phyloP scores from a whole-genome alignment of 2,797 vertebrate genomes.

The Sternotherus odoratus region DNA sequence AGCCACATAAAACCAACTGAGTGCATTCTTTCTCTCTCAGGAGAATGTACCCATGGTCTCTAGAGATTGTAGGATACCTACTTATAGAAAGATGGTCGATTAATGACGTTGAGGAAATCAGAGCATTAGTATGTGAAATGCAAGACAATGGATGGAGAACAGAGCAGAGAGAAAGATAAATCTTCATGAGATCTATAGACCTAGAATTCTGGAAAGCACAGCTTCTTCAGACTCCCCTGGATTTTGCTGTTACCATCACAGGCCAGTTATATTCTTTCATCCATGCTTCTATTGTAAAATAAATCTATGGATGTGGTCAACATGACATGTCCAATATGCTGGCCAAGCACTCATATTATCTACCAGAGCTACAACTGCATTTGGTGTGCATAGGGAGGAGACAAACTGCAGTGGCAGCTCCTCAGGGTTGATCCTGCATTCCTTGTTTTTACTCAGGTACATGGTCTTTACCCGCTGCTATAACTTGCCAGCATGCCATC shows the following conservation, averaged over 20 bases:
- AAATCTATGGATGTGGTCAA: slow-evolving; percentile 8
- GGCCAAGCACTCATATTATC: not conserved
- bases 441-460: not conserved
- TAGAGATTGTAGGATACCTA: too few relatives aligned
- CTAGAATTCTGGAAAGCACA: not conserved
- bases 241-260: not conserved
- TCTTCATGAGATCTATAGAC: slow-evolving; percentile 28
- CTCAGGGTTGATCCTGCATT: not conserved
- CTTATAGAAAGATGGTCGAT: slow-evolving; percentile 61
- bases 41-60: too few relatives aligned
- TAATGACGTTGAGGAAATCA: slow-evolving; percentile 57
- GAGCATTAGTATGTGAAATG: slow-evolving; percentile 70
- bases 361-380: not conserved
- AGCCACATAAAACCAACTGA: too few relatives aligned
- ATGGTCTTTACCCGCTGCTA: not conserved
- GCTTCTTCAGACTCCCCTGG: not conserved
- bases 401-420: not conserved
- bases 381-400: not conserved
- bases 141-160: slow-evolving; percentile 60
- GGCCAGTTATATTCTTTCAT: not conserved
- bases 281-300: slow-evolving; percentile 22
- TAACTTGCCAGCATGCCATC: not conserved
- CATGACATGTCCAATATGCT: slow-evolving; percentile 12
- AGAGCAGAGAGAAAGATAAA: slow-evolving; percentile 56
- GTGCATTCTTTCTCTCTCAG: too few relatives aligned